phyloP scores from a whole-genome alignment of 2,888 invertebrate species.

The Folsomia manolachei region DNA sequence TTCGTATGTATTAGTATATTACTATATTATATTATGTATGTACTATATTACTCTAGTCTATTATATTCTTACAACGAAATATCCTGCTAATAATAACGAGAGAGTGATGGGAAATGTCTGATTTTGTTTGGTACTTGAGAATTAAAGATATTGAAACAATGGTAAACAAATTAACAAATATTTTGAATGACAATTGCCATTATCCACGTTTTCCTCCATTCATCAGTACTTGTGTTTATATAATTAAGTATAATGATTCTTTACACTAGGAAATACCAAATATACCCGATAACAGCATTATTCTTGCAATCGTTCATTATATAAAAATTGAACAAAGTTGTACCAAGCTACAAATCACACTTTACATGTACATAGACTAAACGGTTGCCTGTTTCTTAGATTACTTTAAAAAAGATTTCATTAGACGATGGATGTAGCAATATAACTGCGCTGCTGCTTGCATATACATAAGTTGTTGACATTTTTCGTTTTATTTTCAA shows the following conservation, averaged over 20 bases:
- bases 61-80: too few species aligned
- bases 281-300: not conserved
- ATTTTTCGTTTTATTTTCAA: not conserved
- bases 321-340: not conserved
- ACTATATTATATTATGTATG: not conserved
- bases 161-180: not conserved
- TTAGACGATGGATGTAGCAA: too few species aligned
- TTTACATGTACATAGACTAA: not conserved
- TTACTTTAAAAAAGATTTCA: too few species aligned
- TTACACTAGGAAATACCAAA: slow-evolving; percentile 2
- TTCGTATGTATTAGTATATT: not conserved
- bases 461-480: not conserved
- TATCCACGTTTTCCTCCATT: too few species aligned
- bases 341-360: not conserved
- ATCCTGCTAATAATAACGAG: not conserved
- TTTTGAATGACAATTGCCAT: too few species aligned
- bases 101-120: not conserved
- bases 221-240: not conserved
- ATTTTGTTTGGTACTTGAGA: slow-evolving; percentile 6
- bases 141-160: not conserved
- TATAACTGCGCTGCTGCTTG: too few species aligned
- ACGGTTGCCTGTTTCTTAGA: not conserved
- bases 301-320: not conserved
- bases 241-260: not conserved
- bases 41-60: not conserved